A percentile compares a stretch with the other conserved stretches of the same genome.
phyloP scores from a whole-genome alignment of 2,888 invertebrate species.

The Agonopterix alstromeriana region DNA sequence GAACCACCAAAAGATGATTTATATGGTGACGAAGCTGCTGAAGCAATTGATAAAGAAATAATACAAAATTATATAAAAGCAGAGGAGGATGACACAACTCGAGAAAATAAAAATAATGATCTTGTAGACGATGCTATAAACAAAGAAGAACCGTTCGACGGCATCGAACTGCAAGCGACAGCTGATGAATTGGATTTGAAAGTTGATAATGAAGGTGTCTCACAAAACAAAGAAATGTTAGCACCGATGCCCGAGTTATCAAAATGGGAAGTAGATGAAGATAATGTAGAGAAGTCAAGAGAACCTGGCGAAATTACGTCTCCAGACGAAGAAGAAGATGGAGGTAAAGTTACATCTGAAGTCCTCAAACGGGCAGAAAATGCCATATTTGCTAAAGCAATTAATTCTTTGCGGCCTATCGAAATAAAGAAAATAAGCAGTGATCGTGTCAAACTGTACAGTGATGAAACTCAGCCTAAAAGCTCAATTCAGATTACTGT shows the following conservation, averaged over 20 bases:
- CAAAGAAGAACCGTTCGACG: constrained; percentile 74
- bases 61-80: constrained; percentile 75
- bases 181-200: constrained; percentile 75
- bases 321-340: constrained; percentile 71
- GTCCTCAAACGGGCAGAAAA: constrained; percentile 94
- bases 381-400: constrained; percentile 92
- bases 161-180: constrained; percentile 76
- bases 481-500: constrained; percentile 72
- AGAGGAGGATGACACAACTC: constrained; percentile 33
- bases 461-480: constrained; percentile 62
- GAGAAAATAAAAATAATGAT: constrained; percentile 33
- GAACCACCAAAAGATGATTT: constrained; percentile 48
- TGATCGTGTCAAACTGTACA: constrained; percentile 81
- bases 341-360: constrained; percentile 87
- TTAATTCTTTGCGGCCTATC: constrained; percentile 86
- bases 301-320: constrained; percentile 67
- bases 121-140: constrained; percentile 43
- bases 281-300: constrained; percentile 53
- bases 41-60: constrained; percentile 75
- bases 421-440: constrained; percentile 85
- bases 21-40: constrained; percentile 73
- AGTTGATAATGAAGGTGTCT: constrained; percentile 57
- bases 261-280: constrained; percentile 91
- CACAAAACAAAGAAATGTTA: constrained; percentile 76
- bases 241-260: constrained; percentile 88